These are phyloP conservation scores for Stenoptilia bipunctidactyla DNA, from an alignment of 2,888 invertebrate species.

Conservation along the genomic window DNA sequence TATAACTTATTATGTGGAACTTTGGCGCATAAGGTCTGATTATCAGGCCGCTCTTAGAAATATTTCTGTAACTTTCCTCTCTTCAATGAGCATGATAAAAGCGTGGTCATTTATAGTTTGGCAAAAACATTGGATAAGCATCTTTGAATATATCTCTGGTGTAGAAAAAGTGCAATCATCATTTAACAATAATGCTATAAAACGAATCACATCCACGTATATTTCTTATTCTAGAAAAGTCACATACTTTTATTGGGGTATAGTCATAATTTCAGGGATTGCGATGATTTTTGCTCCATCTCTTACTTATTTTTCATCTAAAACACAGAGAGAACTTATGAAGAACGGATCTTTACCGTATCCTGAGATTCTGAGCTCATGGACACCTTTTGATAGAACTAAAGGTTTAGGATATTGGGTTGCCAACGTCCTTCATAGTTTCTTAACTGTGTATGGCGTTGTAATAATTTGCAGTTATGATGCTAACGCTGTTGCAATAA, in stretches of 20 bases:
- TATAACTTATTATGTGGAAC: slow-evolving; percentile 40
- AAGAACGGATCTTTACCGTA: slow-evolving; percentile 28
- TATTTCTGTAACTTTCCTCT: slow-evolving; percentile 44
- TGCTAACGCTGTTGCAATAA: slow-evolving; percentile 43
- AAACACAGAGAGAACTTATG: slow-evolving; percentile 23
- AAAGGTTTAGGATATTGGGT: slow-evolving; percentile 37
- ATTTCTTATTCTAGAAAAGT: slow-evolving; percentile 39
- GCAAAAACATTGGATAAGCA: slow-evolving; percentile 35
- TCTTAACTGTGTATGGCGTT: slow-evolving; percentile 44
- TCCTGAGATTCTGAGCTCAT: slow-evolving; percentile 54
- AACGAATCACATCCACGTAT: slow-evolving; percentile 28
- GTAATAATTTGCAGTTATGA: slow-evolving; percentile 50
- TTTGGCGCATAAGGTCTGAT: slow-evolving; percentile 36
- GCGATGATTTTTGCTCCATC: slow-evolving; percentile 41
- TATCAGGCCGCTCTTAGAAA: slow-evolving; percentile 39
- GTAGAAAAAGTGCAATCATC: slow-evolving; percentile 32
- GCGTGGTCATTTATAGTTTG: slow-evolving; percentile 37
- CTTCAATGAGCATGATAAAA: slow-evolving; percentile 43
- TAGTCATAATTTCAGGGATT: slow-evolving; percentile 35
- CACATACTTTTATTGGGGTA: slow-evolving; percentile 40
- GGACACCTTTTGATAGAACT: slow-evolving; percentile 44
- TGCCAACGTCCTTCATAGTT: slow-evolving; percentile 27
- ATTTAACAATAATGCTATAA: slow-evolving; percentile 22
- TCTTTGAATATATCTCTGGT: slow-evolving; percentile 33
- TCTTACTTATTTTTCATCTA: slow-evolving; percentile 22